These are phyloP conservation scores for Phasianus colchicus DNA, from an alignment of 2,113 vertebrate species.

Conservation along the genomic window DNA sequence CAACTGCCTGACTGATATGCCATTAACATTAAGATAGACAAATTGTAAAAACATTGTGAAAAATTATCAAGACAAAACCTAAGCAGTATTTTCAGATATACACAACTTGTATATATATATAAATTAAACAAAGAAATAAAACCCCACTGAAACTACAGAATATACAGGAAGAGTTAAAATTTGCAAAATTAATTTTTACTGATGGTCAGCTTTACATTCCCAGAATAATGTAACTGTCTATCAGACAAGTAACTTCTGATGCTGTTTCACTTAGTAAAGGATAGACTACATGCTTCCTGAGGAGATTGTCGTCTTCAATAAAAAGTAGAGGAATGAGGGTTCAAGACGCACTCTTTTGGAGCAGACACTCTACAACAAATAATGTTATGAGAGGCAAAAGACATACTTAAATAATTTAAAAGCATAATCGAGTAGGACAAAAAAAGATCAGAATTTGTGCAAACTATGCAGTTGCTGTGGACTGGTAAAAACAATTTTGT, in stretches of 20 bases:
- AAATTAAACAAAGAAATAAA: background rate
- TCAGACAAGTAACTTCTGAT: background rate
- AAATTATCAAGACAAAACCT: background rate
- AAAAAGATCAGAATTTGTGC: background rate
- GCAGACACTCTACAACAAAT: background rate
- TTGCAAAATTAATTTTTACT: constrained; percentile 2
- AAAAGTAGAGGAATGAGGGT: background rate
- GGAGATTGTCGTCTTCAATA: background rate
- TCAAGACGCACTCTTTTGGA: background rate
- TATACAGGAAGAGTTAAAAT: background rate
- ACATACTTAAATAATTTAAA: constrained; percentile 9
- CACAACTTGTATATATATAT: background rate
- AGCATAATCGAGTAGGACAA: background rate
- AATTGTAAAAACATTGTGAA: background rate
- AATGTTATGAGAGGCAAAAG: background rate
- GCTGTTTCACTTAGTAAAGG: background rate
- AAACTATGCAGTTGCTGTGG: background rate
- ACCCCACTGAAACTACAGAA: background rate
- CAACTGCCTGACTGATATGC: background rate
- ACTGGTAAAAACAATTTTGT: background rate
- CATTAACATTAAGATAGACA: background rate
- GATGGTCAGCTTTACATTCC: background rate
- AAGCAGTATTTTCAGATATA: background rate
- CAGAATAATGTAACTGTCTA: background rate
- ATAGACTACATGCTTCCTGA: background rate